These are phyloP conservation scores for Phaethornis superciliosus DNA, from an alignment of 2,113 vertebrate genomes.

Conservation along the genomic window DNA sequence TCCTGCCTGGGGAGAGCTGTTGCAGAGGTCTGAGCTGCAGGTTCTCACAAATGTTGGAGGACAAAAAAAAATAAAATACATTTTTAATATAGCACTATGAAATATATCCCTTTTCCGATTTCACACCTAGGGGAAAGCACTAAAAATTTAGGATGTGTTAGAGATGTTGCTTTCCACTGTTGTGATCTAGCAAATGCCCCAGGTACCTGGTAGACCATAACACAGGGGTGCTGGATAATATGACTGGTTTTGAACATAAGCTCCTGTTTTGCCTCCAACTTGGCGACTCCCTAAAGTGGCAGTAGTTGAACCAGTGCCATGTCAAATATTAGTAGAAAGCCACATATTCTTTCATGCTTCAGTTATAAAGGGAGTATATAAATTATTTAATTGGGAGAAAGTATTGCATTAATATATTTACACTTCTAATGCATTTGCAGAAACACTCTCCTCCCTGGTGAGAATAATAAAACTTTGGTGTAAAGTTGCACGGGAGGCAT, in stretches of 20 bases:
- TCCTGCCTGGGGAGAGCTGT: conserved; percentile 66
- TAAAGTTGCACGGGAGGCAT: not conserved
- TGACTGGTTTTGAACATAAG: not conserved
- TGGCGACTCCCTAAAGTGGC: conserved; percentile 20
- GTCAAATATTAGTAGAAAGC: conserved; percentile 66
- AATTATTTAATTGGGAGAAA: conserved; percentile 73
- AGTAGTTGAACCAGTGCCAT: conserved; percentile 49
- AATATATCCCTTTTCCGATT: conserved; percentile 58
- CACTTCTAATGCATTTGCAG: conserved; percentile 61
- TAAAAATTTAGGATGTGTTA: conserved; percentile 47
- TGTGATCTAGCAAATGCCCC: not conserved
- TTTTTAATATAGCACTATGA: conserved; percentile 61
- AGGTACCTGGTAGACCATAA: not conserved
- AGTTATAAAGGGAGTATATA: conserved; percentile 58
- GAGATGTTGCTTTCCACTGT: conserved; percentile 6
- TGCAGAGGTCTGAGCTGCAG: conserved; percentile 69
- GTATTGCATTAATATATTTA: conserved; percentile 79
- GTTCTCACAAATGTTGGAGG: conserved; percentile 61
- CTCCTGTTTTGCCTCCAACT: conserved; percentile 10
- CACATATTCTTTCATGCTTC: conserved; percentile 54
- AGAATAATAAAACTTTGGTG: conserved; percentile 25
- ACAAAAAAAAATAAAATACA: conserved; percentile 57
- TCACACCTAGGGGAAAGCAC: conserved; percentile 51
- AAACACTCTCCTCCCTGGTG: conserved; percentile 49
- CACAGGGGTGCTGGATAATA: not conserved